Percentiles rank a stretch among this genome's conserved stretches.
Conservation (phyloP, 2,888 invertebrate species). For the Serripes groenlandicus region DNA sequence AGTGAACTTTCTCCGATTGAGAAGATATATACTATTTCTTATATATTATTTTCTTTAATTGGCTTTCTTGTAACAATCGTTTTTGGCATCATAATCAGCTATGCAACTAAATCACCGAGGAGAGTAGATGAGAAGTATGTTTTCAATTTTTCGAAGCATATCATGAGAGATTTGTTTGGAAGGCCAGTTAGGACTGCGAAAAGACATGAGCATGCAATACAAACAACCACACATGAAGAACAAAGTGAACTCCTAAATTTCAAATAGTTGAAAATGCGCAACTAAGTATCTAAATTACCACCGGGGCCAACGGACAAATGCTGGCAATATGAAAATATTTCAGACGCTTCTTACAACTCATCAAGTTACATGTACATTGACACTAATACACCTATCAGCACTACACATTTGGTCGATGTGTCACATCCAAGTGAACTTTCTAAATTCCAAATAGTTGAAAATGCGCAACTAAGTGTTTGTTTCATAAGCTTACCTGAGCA, state of each 20-base stretch:
- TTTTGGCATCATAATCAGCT: constrained; percentile 10
- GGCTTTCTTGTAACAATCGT: constrained; percentile 22
- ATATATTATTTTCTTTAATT: constrained; percentile 15
- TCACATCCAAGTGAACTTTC: background rate
- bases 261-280: no score
- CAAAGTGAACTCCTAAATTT: no score
- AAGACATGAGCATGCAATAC: no score
- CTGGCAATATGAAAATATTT: background rate
- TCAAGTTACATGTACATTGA: background rate
- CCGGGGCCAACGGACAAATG: constrained; percentile 10
- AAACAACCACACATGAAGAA: no score
- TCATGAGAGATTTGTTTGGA: constrained; percentile 1
- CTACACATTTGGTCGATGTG: background rate
- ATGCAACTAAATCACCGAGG: constrained; percentile 18
- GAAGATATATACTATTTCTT: constrained; percentile 24
- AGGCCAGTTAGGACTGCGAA: background rate
- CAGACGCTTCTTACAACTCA: background rate
- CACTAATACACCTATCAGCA: background rate
- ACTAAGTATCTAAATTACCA: no score
- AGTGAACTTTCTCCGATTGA: background rate
- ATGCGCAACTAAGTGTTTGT: no score
- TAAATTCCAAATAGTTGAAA: no score
- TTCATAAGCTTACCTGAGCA: no score
- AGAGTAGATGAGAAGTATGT: constrained; percentile 11
- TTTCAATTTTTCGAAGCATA: constrained; percentile 27